Percentiles rank a stretch among this genome's conserved stretches.
These are phyloP conservation scores for Dasysyrphus albostriatus DNA, from an alignment of 2,888 invertebrate species.

Conservation along the genomic window DNA sequence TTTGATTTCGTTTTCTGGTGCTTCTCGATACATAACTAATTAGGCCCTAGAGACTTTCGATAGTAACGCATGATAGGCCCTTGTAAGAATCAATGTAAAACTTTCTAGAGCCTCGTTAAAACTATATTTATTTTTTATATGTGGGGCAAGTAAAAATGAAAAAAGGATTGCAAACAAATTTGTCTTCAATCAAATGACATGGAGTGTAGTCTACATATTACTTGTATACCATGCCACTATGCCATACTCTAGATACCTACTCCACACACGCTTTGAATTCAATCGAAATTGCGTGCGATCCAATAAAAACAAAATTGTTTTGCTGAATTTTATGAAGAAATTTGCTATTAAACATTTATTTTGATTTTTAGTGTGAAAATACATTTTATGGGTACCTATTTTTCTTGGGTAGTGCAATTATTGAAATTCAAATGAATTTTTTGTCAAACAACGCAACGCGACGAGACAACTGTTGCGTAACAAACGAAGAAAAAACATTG, in stretches of 20 bases:
- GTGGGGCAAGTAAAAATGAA: neutral
- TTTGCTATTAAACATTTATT: neutral
- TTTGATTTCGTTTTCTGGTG: no score
- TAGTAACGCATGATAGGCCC: no score
- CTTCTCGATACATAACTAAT: no score
- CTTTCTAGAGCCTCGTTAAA: no score
- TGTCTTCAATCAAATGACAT: neutral
- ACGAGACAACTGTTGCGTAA: constrained; percentile 46
- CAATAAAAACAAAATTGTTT: neutral
- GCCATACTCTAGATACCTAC: neutral
- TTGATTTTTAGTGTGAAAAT: constrained; percentile 8
- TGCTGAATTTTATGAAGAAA: constrained; percentile 22
- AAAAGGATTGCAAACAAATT: neutral
- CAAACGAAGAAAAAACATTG: constrained; percentile 38
- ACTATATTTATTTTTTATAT: no score
- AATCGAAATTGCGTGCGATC: constrained; percentile 3
- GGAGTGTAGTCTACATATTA: neutral
- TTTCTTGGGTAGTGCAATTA: neutral
- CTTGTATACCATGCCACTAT: neutral
- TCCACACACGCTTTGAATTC: neutral
- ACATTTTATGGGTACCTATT: neutral
- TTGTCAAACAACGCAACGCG: neutral
- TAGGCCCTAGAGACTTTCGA: no score
- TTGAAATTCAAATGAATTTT: constrained; percentile 42
- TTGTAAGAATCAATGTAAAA: no score